phyloP scores from a whole-genome alignment of 2,888 invertebrate genomes.

The Microctonus aethiopoides region DNA sequence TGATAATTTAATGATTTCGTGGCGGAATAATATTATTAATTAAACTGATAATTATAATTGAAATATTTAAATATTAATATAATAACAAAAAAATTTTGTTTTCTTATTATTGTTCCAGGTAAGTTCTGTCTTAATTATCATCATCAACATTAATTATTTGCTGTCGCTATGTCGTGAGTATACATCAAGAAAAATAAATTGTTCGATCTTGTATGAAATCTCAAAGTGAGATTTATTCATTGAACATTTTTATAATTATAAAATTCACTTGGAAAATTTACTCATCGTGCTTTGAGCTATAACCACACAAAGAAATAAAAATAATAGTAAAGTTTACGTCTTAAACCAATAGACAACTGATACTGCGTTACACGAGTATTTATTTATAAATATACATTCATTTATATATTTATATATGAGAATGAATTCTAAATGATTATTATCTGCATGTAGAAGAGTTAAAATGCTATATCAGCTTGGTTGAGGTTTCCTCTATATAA shows the following conservation, averaged over 20 bases:
- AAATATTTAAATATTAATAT: background rate
- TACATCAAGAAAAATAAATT: conserved; percentile 11
- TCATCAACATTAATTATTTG: conserved; percentile 36
- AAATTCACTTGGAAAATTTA: conserved; percentile 5
- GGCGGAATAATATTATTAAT: conserved; percentile 10
- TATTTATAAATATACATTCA: no score
- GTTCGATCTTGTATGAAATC: background rate
- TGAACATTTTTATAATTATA: conserved; percentile 7
- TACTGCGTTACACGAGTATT: background rate
- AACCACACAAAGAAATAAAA: background rate
- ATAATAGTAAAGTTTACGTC: background rate
- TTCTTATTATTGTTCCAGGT: conserved; percentile 39
- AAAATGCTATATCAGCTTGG: conserved; percentile 28
- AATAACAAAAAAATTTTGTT: background rate
- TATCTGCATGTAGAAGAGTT: conserved; percentile 22
- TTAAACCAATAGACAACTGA: background rate
- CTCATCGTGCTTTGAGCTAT: background rate
- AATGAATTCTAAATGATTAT: conserved; percentile 38
- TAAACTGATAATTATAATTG: conserved; percentile 1
- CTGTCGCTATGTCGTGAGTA: conserved; percentile 13
- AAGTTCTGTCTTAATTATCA: conserved; percentile 36
- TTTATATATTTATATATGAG: background rate
- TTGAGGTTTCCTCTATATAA: conserved; percentile 30
- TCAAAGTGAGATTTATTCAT: background rate
- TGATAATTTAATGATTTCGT: no score